Evolutionary conservation across 2,797 vertebrate species (phyloP).

Genomic region (Miichthys miiuy): DNA sequence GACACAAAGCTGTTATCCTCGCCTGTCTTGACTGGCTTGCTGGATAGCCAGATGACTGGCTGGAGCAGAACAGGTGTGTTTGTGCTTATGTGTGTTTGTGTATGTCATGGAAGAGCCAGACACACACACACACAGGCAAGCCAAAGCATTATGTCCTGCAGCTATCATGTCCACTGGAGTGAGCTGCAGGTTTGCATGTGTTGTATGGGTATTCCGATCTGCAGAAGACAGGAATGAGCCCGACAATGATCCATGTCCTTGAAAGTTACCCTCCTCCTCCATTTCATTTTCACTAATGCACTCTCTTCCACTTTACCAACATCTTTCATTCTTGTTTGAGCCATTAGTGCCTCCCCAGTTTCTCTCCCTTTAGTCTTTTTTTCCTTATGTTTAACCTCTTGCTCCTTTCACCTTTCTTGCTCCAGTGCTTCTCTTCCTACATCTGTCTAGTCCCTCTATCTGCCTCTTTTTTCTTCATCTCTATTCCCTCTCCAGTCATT

Average conservation of each 20-base stretch:
- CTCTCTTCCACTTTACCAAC: neutral
- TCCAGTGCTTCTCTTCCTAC: neutral
- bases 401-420: slow-evolving; percentile 7
- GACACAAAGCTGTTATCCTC: slow-evolving; percentile 67
- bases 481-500: slow-evolving; percentile 14
- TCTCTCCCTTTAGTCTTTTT: neutral
- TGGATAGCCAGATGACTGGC: slow-evolving; percentile 52
- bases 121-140: slow-evolving; percentile 2
- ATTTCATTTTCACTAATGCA: neutral
- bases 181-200: slow-evolving; percentile 24
- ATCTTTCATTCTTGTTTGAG: neutral
- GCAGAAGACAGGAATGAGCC: slow-evolving; percentile 29
- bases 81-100: slow-evolving; percentile 15
- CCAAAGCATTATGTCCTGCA: slow-evolving; percentile 33
- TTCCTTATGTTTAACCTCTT: neutral
- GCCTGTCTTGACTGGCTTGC: slow-evolving; percentile 46
- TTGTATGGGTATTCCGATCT: slow-evolving; percentile 27
- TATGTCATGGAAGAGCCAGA: slow-evolving; percentile 15
- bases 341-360: neutral
- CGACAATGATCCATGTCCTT: slow-evolving; percentile 51
- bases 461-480: neutral
- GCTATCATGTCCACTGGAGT: slow-evolving; percentile 31
- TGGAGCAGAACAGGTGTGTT: slow-evolving; percentile 57
- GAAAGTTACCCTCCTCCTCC: slow-evolving; percentile 37
- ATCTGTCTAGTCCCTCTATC: slow-evolving; percentile 13